Percentiles rank a stretch among this genome's conserved stretches.
These are phyloP conservation scores for Ostrea edulis DNA, from an alignment of 1,140 invertebrate genomes.

Conservation along the genomic window DNA sequence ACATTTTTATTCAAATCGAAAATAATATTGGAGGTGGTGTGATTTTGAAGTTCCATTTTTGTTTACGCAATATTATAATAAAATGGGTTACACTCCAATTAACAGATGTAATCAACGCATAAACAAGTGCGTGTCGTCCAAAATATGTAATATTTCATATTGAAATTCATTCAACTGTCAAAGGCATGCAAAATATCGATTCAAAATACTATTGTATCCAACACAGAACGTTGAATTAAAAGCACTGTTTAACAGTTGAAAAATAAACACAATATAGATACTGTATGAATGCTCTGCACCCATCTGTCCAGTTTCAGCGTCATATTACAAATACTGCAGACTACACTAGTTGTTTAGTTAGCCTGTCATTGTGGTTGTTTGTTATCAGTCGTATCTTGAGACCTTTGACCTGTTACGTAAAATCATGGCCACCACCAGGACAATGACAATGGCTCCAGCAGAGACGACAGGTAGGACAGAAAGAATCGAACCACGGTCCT, in stretches of 20 bases:
- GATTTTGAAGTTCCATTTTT: too few relatives aligned
- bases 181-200: not conserved
- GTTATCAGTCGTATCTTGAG: too few relatives aligned
- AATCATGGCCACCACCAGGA: not conserved
- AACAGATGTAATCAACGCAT: not conserved
- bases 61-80: too few relatives aligned
- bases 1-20: too few relatives aligned
- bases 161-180: not conserved
- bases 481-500: not conserved
- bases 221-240: not conserved
- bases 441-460: not conserved
- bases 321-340: not conserved
- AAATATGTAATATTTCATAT: not conserved
- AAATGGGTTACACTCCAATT: not conserved
- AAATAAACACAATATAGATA: not conserved
- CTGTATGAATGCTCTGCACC: not conserved
- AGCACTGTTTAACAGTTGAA: conserved; percentile 5
- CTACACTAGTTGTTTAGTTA: not conserved
- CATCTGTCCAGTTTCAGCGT: not conserved
- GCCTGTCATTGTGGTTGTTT: too few relatives aligned
- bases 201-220: not conserved
- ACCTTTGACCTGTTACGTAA: not conserved
- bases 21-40: too few relatives aligned
- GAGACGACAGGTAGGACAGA: not conserved
- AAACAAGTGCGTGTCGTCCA: not conserved